A percentile compares a stretch with the other conserved stretches of the same genome.
Evolutionary conservation across 1,140 invertebrate species (phyloP).

Genomic region (Lethrus apterus): DNA sequence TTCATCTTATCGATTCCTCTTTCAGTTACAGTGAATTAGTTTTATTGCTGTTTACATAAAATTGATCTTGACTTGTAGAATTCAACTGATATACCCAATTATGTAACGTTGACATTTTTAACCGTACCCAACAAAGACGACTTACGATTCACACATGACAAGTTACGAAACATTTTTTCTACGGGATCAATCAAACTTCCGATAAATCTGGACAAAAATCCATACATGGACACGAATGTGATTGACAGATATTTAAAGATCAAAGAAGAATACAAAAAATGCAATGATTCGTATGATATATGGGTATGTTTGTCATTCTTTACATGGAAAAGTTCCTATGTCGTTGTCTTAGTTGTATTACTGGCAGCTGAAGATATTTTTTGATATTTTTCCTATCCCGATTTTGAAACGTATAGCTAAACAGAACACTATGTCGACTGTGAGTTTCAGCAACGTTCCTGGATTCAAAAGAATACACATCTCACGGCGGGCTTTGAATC

Average conservation of each 20-base stretch:
- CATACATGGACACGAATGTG: no score
- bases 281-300: not conserved
- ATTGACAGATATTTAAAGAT: no score
- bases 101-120: not conserved
- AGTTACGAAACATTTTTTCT: not conserved
- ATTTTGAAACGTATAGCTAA: not conserved
- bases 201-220: not conserved
- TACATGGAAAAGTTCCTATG: not conserved
- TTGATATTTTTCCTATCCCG: not conserved
- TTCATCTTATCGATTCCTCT: no score
- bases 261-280: not conserved
- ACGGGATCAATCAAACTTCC: not conserved
- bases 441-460: not conserved
- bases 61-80: no score
- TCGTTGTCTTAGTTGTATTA: not conserved
- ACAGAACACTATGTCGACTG: not conserved
- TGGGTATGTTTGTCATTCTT: not conserved
- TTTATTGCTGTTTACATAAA: no score
- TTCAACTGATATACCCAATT: not conserved
- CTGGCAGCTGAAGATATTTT: not conserved
- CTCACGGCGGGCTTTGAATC: not conserved
- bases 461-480: not conserved
- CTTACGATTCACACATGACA: not conserved
- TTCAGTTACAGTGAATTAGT: no score
- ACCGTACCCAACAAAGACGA: not conserved